Conservation (phyloP, 2,888 invertebrate genomes). For the Ernsta delagoae region DNA sequence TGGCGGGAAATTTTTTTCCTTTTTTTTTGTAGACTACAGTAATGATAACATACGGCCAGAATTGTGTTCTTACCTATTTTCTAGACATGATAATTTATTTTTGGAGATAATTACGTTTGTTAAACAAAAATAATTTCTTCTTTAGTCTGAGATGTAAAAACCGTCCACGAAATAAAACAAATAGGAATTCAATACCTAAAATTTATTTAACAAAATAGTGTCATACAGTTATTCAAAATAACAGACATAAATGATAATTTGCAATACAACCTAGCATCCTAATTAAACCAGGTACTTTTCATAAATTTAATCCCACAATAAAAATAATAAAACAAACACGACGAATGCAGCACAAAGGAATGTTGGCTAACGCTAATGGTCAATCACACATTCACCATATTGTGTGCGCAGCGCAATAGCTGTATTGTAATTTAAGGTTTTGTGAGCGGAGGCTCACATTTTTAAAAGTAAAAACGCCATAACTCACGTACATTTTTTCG, state of each 20-base stretch:
- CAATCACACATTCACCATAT: conserved; percentile 46
- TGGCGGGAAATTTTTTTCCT: no score
- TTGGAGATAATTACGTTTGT: no score
- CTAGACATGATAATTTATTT: no score
- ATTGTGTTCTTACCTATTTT: no score
- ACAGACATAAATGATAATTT: conserved; percentile 84
- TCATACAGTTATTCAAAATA: conserved; percentile 84
- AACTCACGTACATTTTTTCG: no score
- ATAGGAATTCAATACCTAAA: conserved; percentile 72
- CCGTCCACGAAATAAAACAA: conserved; percentile 43
- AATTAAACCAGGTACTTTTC: conserved; percentile 85
- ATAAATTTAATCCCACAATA: conserved; percentile 77
- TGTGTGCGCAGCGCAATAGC: conserved; percentile 47
- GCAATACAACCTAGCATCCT: conserved; percentile 83
- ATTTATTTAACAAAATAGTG: conserved; percentile 85
- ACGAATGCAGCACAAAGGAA: conserved; percentile 83
- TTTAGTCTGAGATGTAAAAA: no score
- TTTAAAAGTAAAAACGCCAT: no score
- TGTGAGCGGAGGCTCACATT: no score
- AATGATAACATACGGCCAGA: no score
- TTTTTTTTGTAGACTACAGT: no score
- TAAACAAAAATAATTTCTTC: no score
- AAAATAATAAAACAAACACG: conserved; percentile 61
- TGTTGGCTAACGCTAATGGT: conserved; percentile 75
- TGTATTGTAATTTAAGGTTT: conserved; percentile 6